Percentiles rank a stretch among this genome's conserved stretches.
These are phyloP conservation scores for Ochropacha duplaris DNA, from an alignment of 2,888 invertebrate genomes.

Conservation along the genomic window DNA sequence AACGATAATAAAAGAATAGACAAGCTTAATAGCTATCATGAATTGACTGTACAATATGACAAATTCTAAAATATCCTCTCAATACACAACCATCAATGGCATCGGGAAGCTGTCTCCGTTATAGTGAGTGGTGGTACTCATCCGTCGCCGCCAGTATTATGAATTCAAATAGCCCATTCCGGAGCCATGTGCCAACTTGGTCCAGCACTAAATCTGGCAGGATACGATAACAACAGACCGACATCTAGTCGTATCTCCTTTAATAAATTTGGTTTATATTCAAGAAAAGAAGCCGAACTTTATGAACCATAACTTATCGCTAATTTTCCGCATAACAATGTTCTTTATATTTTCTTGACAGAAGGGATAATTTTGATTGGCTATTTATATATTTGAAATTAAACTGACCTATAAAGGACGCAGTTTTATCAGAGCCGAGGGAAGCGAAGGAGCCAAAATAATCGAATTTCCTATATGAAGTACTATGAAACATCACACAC, in stretches of 20 bases:
- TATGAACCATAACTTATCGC: slow-evolving; percentile 1
- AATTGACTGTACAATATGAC: too few relatives aligned
- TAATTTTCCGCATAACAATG: slow-evolving; percentile 2
- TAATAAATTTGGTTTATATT: slow-evolving; percentile 12
- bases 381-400: background rate
- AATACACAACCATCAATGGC: background rate
- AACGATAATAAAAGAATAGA: too few relatives aligned
- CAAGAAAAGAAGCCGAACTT: background rate
- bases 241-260: slow-evolving; percentile 17
- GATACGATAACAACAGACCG: slow-evolving; percentile 8
- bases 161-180: slow-evolving; percentile 32
- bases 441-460: too few relatives aligned
- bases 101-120: background rate
- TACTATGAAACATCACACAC: too few relatives aligned
- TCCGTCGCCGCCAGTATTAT: slow-evolving; percentile 22
- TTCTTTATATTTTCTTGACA: background rate
- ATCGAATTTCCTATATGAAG: too few relatives aligned
- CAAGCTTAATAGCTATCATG: too few relatives aligned
- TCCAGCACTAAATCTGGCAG: slow-evolving; percentile 4
- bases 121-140: background rate
- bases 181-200: slow-evolving; percentile 24
- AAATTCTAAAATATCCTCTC: background rate
- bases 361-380: background rate
- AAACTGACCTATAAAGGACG: background rate
- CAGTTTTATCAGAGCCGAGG: background rate